phyloP scores from a whole-genome alignment of 2,797 vertebrate genomes.

The Premnoplex brunnescens region DNA sequence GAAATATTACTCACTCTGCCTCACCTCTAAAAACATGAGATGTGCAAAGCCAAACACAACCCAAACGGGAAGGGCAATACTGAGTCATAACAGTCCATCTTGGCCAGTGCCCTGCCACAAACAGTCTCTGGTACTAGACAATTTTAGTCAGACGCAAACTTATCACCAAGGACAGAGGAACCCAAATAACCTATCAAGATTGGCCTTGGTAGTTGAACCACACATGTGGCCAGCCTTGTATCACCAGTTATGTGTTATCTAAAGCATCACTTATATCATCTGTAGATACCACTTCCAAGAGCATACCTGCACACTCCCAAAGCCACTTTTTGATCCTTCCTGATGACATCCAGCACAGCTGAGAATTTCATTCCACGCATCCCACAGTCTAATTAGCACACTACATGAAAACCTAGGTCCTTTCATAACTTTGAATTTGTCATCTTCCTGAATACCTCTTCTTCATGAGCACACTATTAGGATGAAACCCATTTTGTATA shows the following conservation, averaged over 20 bases:
- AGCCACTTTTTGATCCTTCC: neutral
- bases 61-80: conserved; percentile 29
- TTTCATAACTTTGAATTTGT: neutral
- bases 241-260: neutral
- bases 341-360: neutral
- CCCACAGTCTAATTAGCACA: neutral
- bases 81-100: conserved; percentile 41
- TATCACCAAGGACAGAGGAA: neutral
- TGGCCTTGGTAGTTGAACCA: neutral
- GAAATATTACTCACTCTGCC: conserved; percentile 46
- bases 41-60: conserved; percentile 48
- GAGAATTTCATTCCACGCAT: neutral
- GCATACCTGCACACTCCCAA: neutral
- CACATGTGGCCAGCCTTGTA: neutral
- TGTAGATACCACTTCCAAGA: neutral
- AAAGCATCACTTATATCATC: neutral
- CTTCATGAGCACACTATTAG: neutral
- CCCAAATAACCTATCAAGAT: neutral
- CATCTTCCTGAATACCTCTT: neutral
- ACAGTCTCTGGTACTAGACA: neutral
- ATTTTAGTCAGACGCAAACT: neutral
- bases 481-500: neutral
- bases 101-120: neutral
- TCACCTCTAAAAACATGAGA: conserved; percentile 39
- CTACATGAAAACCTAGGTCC: neutral